Conservation (phyloP, 1,140 invertebrate genomes). For the Saxidomus purpurata region DNA sequence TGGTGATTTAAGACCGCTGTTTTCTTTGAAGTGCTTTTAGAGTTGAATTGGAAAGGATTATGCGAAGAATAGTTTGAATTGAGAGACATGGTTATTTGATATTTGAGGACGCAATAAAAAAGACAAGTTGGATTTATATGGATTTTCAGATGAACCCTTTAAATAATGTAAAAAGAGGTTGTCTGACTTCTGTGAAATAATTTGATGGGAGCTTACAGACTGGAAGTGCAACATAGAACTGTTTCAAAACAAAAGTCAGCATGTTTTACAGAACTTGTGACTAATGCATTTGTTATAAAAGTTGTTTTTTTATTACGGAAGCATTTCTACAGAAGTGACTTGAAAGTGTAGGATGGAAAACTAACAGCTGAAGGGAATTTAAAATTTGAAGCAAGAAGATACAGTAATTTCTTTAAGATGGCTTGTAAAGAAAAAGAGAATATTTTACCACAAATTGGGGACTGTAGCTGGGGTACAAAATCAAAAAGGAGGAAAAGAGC, state of each 20-base stretch:
- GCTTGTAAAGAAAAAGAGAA: slow-evolving; percentile 10
- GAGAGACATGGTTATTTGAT: not conserved
- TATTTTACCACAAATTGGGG: not conserved
- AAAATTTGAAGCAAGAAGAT: not conserved
- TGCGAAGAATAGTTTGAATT: not conserved
- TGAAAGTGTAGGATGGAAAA: not conserved
- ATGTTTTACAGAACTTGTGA: too few relatives aligned
- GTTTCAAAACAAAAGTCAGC: not conserved
- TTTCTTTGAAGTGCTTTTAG: slow-evolving; percentile 38
- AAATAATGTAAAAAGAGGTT: not conserved
- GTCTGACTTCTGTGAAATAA: not conserved
- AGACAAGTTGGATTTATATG: not conserved
- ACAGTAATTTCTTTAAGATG: not conserved
- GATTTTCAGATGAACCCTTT: not conserved
- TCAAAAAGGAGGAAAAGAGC: slow-evolving; percentile 11
- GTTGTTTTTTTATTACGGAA: too few relatives aligned
- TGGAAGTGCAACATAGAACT: not conserved
- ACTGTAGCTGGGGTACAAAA: slow-evolving; percentile 3
- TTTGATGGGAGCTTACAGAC: not conserved
- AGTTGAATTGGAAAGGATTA: not conserved
- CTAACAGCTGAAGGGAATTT: not conserved
- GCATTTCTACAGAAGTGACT: too few relatives aligned
- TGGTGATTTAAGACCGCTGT: not conserved
- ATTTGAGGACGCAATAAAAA: not conserved
- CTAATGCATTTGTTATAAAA: too few relatives aligned